phyloP scores from a whole-genome alignment of 2,113 vertebrate species.

The Charadrius vociferus region DNA sequence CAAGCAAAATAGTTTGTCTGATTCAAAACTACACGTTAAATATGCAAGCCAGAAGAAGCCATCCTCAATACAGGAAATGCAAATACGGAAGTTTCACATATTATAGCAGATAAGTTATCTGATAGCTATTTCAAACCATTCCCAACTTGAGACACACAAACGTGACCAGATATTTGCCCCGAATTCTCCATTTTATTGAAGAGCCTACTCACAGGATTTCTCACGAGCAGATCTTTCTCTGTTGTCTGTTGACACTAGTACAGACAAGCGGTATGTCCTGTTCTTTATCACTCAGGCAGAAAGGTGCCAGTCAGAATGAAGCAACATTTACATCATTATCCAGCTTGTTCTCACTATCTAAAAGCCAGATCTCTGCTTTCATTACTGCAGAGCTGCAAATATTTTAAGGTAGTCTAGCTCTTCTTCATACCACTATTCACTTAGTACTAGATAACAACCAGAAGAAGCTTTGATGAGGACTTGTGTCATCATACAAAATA shows the following conservation, averaged over 20 bases:
- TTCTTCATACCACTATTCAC: neutral
- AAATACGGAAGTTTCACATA: neutral
- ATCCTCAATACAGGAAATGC: neutral
- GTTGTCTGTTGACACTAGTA: neutral
- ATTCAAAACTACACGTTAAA: neutral
- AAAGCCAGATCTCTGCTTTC: neutral
- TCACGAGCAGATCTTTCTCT: neutral
- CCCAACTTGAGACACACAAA: neutral
- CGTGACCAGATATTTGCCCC: neutral
- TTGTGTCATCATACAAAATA: neutral
- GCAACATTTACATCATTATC: constrained; percentile 17
- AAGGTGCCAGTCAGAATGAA: constrained; percentile 27
- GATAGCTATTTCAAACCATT: neutral
- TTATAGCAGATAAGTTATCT: neutral
- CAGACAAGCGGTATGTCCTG: constrained; percentile 7
- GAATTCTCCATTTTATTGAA: neutral
- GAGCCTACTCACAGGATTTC: neutral
- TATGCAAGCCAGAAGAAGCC: neutral
- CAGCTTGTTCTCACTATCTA: constrained; percentile 28
- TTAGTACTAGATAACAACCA: neutral
- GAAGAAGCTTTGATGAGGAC: neutral
- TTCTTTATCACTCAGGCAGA: constrained; percentile 9
- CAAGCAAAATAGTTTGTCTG: neutral
- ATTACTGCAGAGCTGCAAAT: neutral
- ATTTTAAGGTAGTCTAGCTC: constrained; percentile 12